Evolutionary conservation across 2,797 vertebrate genomes (phyloP), one percentile per base, ranked within the genome.

Genomic region (Eulemur coronatus): DNA sequence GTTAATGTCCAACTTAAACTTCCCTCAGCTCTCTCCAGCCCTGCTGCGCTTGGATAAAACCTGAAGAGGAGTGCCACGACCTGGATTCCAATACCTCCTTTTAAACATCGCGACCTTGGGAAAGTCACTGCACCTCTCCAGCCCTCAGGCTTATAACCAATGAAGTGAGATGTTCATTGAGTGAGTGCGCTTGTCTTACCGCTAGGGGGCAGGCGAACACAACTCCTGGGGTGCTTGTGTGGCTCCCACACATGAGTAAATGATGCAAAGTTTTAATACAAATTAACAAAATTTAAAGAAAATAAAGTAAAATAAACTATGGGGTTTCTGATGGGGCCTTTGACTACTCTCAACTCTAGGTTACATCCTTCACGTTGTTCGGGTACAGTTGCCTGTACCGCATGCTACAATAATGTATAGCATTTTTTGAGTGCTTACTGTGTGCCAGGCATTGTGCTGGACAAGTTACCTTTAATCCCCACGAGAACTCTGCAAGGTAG

Each of bases 151-250:
- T 85, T 85, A 67, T 24, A 28, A 30, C 43, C 76, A 18, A 24
- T 38, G 46, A 35, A 72, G 73, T 12, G 38, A 63, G 28, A 1
- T 4, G 0, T 52, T 87, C 41, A 41, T 41, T 41, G 41, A 41
- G 41, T 41, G 85, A 88, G n/a, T 79, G 81, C 7, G 2, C 5
- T 26, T 30, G 0, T 82, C 1, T 41, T 0, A 35, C 93, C 97
- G 96, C 94, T 48, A 97, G 97, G 79, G 95, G 97, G 96, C 96
- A 98, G 95, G 69, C 92, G 91, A 96, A 94, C 7, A 92, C 91
- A 96, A 94, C 13, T 43, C 43, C 78, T 55, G 28, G 65, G n/a
- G 12, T 65, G 28, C 8, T 78, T 24, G 8, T 12, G 20, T 13
- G 0, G 26, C 3, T 82, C 6, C 5, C 41, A n/a, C 3, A 6